Conservation (phyloP, 1,140 invertebrate genomes). For the Dendrolimus punctatus region DNA sequence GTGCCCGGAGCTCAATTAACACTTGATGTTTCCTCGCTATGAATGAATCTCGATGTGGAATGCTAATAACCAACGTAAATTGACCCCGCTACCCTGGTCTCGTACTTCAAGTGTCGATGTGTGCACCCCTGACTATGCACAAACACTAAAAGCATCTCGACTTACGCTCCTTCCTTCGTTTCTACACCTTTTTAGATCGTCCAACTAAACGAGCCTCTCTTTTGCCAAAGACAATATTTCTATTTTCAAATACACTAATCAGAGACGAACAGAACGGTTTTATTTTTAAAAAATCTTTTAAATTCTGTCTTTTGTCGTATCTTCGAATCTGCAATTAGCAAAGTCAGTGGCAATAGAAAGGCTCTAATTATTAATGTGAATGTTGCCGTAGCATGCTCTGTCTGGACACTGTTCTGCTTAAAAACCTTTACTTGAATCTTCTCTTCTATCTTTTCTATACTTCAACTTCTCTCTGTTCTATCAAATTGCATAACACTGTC, state of each 20-base stretch:
- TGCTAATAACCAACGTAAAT: slow-evolving; percentile 35
- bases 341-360: slow-evolving; percentile 35
- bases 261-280: too few relatives aligned
- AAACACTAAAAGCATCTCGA: slow-evolving; percentile 41
- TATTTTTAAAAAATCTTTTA: too few relatives aligned
- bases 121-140: slow-evolving; percentile 60
- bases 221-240: slow-evolving; percentile 30
- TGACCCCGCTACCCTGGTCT: slow-evolving; percentile 28
- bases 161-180: slow-evolving; percentile 68
- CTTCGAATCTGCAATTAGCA: too few relatives aligned
- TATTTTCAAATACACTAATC: not conserved
- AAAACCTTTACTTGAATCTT: slow-evolving; percentile 5
- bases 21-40: slow-evolving; percentile 53
- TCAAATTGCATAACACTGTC: slow-evolving; percentile 5
- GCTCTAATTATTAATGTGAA: slow-evolving; percentile 29
- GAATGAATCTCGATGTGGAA: slow-evolving; percentile 62
- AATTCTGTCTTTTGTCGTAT: too few relatives aligned
- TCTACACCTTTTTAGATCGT: slow-evolving; percentile 68
- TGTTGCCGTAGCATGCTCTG: slow-evolving; percentile 47
- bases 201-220: slow-evolving; percentile 48
- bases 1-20: slow-evolving; percentile 33
- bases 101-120: slow-evolving; percentile 38
- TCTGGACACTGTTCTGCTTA: slow-evolving; percentile 43
- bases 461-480: not conserved
- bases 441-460: slow-evolving; percentile 4